These are phyloP conservation scores for Engraulis encrasicolus DNA, from an alignment of 2,113 vertebrate species.

Conservation along the genomic window DNA sequence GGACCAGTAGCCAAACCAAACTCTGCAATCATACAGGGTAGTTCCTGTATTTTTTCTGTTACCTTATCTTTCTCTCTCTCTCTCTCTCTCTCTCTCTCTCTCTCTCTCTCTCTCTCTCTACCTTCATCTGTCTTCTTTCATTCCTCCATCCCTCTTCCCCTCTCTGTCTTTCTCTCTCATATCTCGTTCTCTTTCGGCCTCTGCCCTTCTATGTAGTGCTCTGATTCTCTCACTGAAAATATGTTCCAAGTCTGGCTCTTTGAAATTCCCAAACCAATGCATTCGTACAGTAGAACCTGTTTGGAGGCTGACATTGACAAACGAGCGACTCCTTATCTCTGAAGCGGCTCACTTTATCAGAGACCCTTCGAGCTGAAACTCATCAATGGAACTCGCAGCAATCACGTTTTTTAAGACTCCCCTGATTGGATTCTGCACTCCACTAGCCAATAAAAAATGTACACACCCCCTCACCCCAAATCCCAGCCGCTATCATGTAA, in stretches of 20 bases:
- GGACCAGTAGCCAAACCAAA: conserved; percentile 2
- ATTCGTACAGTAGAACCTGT: not conserved
- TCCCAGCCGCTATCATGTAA: not conserved
- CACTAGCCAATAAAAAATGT: not conserved
- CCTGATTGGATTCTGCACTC: not conserved
- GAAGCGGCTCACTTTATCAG: not conserved
- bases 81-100: too few relatives aligned
- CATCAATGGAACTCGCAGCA: not conserved
- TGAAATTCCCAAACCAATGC: not conserved
- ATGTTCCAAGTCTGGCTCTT: not conserved
- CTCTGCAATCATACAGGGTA: conserved; percentile 47
- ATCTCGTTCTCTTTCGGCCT: too few relatives aligned
- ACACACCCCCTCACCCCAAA: too few relatives aligned
- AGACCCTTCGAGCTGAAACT: not conserved
- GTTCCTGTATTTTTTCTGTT: not conserved
- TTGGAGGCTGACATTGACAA: not conserved
- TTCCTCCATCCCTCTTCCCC: too few relatives aligned
- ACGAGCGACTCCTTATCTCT: not conserved
- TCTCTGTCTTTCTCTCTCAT: too few relatives aligned
- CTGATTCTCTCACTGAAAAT: not conserved
- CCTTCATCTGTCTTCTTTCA: too few relatives aligned
- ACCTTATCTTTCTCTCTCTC: too few relatives aligned
- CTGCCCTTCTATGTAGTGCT: not conserved
- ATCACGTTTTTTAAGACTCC: not conserved
- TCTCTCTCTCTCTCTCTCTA: too few relatives aligned